These are phyloP conservation scores for Morone saxatilis DNA, from an alignment of 2,113 vertebrate genomes.

Conservation along the genomic window DNA sequence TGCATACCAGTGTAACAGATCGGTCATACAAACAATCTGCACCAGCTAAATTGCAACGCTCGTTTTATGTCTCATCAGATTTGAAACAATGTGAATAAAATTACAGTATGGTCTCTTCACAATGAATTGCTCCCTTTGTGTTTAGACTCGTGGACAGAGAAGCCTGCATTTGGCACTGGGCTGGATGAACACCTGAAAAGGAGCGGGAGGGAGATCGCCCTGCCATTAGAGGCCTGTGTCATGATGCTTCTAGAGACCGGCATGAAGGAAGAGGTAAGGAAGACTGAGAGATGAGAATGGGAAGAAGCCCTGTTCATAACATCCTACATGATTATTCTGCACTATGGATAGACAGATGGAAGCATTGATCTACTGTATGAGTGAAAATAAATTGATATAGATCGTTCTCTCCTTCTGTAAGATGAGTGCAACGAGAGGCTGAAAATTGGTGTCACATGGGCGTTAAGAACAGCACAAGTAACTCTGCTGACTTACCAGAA, in stretches of 20 bases:
- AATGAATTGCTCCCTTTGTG: conserved; percentile 5
- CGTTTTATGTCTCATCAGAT: background rate
- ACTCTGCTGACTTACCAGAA: background rate
- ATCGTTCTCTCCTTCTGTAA: background rate
- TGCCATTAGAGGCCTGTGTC: conserved; percentile 95
- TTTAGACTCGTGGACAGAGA: conserved; percentile 96
- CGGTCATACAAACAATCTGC: background rate
- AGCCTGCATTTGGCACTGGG: conserved; percentile 94
- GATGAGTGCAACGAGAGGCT: background rate
- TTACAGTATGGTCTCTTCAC: background rate
- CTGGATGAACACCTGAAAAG: conserved; percentile 97
- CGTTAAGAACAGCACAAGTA: background rate
- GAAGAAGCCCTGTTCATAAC: background rate
- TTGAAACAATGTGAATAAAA: background rate
- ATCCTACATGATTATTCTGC: background rate
- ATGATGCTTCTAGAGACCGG: conserved; percentile 98
- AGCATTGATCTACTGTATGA: background rate
- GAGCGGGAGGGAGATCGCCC: conserved; percentile 92
- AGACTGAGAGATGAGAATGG: background rate
- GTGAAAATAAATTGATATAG: background rate
- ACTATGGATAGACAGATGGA: background rate
- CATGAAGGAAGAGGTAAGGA: conserved; percentile 95
- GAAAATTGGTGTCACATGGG: background rate
- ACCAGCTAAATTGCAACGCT: background rate
- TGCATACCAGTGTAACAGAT: background rate